Evolutionary conservation across 2,113 vertebrate genomes (phyloP).

Genomic region (Alligator sinensis): DNA sequence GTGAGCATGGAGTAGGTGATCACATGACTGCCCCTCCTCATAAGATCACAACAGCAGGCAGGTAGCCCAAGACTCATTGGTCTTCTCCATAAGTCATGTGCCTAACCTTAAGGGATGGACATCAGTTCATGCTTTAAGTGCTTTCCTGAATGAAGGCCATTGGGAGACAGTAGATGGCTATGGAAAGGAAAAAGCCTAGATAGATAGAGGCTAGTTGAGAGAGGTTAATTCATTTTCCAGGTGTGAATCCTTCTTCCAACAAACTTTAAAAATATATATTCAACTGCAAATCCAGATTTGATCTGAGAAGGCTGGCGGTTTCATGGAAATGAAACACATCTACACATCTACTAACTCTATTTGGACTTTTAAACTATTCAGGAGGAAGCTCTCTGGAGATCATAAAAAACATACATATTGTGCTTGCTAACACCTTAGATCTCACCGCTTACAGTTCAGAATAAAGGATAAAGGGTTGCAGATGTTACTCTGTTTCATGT

Average conservation of each 20-base stretch:
- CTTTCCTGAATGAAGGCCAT: rapidly evolving
- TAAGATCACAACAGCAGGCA: rapidly evolving
- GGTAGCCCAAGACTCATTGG: rapidly evolving
- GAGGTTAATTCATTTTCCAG: not conserved
- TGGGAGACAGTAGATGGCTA: too few relatives aligned
- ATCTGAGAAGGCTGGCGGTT: not conserved
- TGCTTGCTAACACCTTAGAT: not conserved
- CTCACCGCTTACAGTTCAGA: not conserved
- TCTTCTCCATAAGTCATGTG: not conserved
- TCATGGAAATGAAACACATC: not conserved
- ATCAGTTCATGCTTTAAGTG: rapidly evolving
- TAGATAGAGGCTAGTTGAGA: not conserved
- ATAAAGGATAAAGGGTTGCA: constrained; percentile 30
- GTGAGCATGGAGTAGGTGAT: too few relatives aligned
- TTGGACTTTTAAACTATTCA: rapidly evolving
- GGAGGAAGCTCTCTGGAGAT: not conserved
- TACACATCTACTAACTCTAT: not conserved
- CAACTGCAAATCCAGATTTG: not conserved
- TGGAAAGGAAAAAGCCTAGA: not conserved
- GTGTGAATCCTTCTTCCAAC: not conserved
- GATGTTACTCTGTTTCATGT: not conserved
- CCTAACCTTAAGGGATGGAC: not conserved
- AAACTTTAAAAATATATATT: not conserved
- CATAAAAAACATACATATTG: rapidly evolving
- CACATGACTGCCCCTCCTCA: rapidly evolving